Conservation (phyloP, 1,140 invertebrate genomes). For the Globodera rostochiensis region DNA sequence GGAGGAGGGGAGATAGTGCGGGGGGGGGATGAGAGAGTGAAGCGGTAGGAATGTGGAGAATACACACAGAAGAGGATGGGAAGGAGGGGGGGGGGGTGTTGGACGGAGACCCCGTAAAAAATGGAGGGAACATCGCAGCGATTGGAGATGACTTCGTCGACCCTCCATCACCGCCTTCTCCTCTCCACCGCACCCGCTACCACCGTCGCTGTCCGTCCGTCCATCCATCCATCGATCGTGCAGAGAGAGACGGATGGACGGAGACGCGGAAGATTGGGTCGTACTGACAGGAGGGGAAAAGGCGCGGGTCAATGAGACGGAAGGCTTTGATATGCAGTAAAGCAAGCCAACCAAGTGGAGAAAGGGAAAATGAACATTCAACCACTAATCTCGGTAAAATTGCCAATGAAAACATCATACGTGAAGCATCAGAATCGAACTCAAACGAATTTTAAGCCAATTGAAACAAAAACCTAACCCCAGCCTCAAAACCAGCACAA, state of each 20-base stretch:
- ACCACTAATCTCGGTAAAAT: too few relatives aligned
- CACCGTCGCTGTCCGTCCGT: neutral
- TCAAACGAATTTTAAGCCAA: too few relatives aligned
- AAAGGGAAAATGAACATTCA: too few relatives aligned
- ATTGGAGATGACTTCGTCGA: slow-evolving; percentile 4
- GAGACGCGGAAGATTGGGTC: neutral
- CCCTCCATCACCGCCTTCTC: neutral
- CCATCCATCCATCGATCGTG: neutral
- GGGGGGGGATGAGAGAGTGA: slow-evolving; percentile 5
- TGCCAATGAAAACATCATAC: too few relatives aligned
- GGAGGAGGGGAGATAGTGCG: neutral
- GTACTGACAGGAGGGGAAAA: too few relatives aligned
- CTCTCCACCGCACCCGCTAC: neutral
- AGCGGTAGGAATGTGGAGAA: neutral
- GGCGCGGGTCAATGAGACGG: too few relatives aligned
- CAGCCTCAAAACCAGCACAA: too few relatives aligned
- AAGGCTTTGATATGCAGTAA: too few relatives aligned
- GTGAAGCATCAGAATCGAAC: too few relatives aligned
- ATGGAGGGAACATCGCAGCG: neutral
- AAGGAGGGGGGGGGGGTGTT: neutral
- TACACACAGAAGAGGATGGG: neutral
- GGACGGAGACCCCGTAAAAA: neutral
- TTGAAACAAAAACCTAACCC: too few relatives aligned
- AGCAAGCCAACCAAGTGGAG: too few relatives aligned
- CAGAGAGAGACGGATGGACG: neutral